phyloP scores from a whole-genome alignment of 2,888 invertebrate species.

The Diaperis boleti region DNA sequence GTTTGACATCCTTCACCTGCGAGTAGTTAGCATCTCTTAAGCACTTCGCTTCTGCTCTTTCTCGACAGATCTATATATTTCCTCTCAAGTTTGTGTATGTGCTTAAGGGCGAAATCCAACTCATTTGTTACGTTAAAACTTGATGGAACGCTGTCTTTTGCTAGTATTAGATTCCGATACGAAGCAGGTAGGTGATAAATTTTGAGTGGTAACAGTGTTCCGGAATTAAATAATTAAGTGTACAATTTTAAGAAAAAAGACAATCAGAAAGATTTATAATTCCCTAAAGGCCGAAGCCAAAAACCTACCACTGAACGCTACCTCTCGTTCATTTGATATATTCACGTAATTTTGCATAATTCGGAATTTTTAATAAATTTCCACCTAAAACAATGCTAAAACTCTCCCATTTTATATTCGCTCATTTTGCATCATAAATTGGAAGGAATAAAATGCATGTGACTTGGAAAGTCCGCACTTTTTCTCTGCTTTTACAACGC shows the following conservation, averaged over 20 bases:
- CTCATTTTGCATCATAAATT: slow-evolving; percentile 32
- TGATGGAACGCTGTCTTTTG: slow-evolving; percentile 6
- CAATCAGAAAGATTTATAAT: no score
- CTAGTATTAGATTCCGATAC: slow-evolving; percentile 1
- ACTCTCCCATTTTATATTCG: slow-evolving; percentile 27
- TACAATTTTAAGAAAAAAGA: no score
- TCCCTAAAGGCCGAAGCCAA: no score
- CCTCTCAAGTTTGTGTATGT: slow-evolving; percentile 8
- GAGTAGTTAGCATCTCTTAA: slow-evolving; percentile 26
- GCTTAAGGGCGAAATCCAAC: background rate
- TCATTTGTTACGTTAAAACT: slow-evolving; percentile 1
- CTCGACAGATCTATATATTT: slow-evolving; percentile 6
- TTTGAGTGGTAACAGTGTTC: background rate
- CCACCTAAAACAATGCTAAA: slow-evolving; percentile 22
- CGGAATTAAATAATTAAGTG: no score
- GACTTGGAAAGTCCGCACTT: slow-evolving; percentile 26
- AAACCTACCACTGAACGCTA: background rate
- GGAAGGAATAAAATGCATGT: slow-evolving; percentile 30
- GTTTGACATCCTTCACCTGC: slow-evolving; percentile 38
- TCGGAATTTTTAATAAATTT: slow-evolving; percentile 24
- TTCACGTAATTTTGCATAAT: slow-evolving; percentile 14
- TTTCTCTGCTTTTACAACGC: slow-evolving; percentile 22
- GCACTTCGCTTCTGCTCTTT: slow-evolving; percentile 28
- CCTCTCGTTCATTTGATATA: background rate
- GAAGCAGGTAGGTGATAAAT: slow-evolving; percentile 10